Percentiles rank a stretch among this genome's conserved stretches.
These are phyloP conservation scores for Hetaerina titia DNA, from an alignment of 2,888 invertebrate species.

Conservation along the genomic window DNA sequence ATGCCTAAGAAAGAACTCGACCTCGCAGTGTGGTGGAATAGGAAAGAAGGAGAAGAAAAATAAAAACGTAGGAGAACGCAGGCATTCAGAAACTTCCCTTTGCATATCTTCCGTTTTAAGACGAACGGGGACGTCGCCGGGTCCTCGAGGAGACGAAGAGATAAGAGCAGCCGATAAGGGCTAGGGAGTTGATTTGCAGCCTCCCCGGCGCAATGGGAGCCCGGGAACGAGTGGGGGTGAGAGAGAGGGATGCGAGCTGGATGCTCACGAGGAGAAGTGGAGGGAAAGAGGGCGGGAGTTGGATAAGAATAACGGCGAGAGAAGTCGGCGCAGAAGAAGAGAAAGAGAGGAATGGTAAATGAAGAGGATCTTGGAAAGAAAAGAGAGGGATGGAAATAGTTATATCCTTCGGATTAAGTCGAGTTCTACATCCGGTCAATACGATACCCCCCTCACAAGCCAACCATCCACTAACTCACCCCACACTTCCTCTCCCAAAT, in stretches of 20 bases:
- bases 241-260: background rate
- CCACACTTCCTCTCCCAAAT: background rate
- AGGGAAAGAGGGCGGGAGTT: too few species aligned
- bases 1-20: background rate
- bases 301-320: too few species aligned
- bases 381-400: background rate
- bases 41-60: background rate
- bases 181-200: background rate
- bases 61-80: background rate
- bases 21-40: background rate
- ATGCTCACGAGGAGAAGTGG: too few species aligned
- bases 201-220: background rate
- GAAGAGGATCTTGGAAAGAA: background rate
- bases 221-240: background rate
- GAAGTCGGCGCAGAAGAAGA: background rate
- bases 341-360: background rate
- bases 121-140: background rate
- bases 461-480: background rate
- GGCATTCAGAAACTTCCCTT: slow-evolving; percentile 18
- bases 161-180: background rate
- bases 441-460: background rate
- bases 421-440: background rate
- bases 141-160: background rate
- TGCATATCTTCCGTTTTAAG: slow-evolving; percentile 12
- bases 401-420: background rate